These are phyloP conservation scores for Pterocles gutturalis DNA, from an alignment of 2,113 vertebrate species.

Conservation along the genomic window DNA sequence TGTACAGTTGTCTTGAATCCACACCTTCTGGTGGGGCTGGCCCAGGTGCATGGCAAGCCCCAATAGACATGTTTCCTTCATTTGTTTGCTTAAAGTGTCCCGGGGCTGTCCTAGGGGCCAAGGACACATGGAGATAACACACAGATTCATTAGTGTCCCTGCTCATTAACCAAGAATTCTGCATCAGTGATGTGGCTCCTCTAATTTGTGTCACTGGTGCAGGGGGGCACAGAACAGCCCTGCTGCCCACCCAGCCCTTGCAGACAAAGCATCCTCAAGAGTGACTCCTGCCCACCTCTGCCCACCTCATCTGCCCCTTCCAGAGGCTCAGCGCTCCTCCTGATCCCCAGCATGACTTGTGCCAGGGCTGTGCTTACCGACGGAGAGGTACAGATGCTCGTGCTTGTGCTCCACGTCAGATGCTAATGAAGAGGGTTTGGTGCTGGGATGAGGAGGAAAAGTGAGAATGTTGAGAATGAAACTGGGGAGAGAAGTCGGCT, in stretches of 20 bases:
- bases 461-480: background rate
- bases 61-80: background rate
- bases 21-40: background rate
- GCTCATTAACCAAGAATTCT: background rate
- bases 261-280: background rate
- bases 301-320: background rate
- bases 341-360: fast-evolving
- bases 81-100: background rate
- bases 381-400: fast-evolving
- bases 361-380: fast-evolving
- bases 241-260: background rate
- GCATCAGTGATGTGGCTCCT: background rate
- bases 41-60: background rate
- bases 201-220: background rate
- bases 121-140: background rate
- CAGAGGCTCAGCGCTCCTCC: background rate
- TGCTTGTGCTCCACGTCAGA: background rate
- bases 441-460: background rate
- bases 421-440: background rate
- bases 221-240: background rate
- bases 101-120: constrained; percentile 4
- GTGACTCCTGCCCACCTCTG: background rate
- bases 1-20: background rate
- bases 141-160: constrained; percentile 20
- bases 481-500: background rate